Evolutionary conservation across 2,113 vertebrate genomes (phyloP).

Genomic region (Lamprotornis superbus): DNA sequence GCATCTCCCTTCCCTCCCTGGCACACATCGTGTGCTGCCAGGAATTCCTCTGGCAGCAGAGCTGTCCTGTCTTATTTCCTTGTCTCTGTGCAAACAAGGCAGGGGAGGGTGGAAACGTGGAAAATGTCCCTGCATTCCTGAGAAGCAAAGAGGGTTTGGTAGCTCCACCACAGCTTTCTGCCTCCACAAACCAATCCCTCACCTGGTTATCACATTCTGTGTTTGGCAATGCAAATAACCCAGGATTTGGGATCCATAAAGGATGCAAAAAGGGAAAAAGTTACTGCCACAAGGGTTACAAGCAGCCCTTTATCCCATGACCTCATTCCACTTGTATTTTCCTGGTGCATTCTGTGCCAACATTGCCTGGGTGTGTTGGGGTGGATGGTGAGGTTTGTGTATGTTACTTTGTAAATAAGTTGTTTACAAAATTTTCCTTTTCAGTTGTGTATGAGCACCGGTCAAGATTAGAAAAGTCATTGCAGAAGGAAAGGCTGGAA

Average conservation of each 20-base stretch:
- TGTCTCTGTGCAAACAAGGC: not conserved
- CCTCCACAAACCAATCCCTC: not conserved
- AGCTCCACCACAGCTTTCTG: not conserved
- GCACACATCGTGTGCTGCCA: not conserved
- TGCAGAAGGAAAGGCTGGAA: constrained; percentile 95
- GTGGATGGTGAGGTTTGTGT: not conserved
- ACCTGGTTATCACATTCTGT: accelerated
- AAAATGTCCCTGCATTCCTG: not conserved
- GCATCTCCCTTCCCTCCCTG: not conserved
- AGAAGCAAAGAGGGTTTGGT: not conserved
- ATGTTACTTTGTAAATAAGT: not conserved
- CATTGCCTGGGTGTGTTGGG: not conserved
- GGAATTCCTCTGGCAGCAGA: not conserved
- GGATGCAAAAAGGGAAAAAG: not conserved
- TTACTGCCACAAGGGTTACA: not conserved
- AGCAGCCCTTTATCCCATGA: not conserved
- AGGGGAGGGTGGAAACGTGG: not conserved
- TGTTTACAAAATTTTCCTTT: constrained; percentile 4
- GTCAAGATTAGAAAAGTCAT: constrained; percentile 95
- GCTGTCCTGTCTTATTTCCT: not conserved
- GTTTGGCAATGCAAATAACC: not conserved
- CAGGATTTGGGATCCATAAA: not conserved
- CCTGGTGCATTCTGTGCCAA: not conserved
- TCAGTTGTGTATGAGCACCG: constrained; percentile 97
- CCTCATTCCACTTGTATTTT: not conserved